Percentiles rank a stretch among this genome's conserved stretches.
These are phyloP conservation scores for Agonopterix subpropinquella DNA, from an alignment of 2,888 invertebrate species.

Conservation along the genomic window DNA sequence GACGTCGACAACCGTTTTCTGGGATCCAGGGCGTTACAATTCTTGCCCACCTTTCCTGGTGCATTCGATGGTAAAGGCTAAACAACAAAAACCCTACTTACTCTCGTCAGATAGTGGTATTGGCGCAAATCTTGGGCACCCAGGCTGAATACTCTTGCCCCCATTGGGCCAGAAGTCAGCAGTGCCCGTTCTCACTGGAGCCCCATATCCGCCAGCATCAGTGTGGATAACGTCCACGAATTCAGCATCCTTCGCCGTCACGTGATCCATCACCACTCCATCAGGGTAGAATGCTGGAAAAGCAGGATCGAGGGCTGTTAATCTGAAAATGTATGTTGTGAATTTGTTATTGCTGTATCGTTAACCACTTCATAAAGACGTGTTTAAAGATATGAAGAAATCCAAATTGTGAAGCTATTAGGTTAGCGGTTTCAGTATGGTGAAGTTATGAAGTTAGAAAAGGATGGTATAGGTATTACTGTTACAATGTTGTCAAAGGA, in stretches of 20 bases:
- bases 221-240: conserved; percentile 83
- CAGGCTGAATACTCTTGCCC: conserved; percentile 76
- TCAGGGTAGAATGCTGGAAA: conserved; percentile 77
- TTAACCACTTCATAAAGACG: too few species aligned
- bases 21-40: too few species aligned
- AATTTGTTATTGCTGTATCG: too few species aligned
- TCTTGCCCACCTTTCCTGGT: too few species aligned
- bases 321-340: conserved; percentile 39
- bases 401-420: too few species aligned
- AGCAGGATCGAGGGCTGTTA: conserved; percentile 77
- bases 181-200: conserved; percentile 73
- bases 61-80: not conserved
- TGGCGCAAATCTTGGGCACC: conserved; percentile 71
- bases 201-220: conserved; percentile 78
- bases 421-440: too few species aligned
- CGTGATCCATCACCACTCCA: conserved; percentile 64
- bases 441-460: too few species aligned
- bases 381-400: too few species aligned
- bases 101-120: conserved; percentile 69
- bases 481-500: too few species aligned
- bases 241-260: conserved; percentile 70
- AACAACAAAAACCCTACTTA: conserved; percentile 28
- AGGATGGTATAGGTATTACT: too few species aligned
- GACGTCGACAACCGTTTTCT: too few species aligned
- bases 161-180: conserved; percentile 79